phyloP scores from a whole-genome alignment of 1,140 invertebrate species.

The Eulimnadia texana region DNA sequence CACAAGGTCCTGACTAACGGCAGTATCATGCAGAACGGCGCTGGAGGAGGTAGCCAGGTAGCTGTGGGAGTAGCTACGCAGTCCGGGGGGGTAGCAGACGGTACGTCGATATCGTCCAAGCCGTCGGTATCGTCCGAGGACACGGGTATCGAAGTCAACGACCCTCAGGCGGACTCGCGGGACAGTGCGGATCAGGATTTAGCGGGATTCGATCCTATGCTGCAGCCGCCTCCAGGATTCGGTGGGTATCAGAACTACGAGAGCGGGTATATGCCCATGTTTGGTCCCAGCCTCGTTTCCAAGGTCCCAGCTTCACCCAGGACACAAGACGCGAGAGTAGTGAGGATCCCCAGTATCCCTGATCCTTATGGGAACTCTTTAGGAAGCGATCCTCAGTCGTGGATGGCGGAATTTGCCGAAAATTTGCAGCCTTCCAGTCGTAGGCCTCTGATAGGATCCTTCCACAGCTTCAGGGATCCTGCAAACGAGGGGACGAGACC shows the following conservation, averaged over 20 bases:
- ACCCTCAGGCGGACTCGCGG: conserved; percentile 12
- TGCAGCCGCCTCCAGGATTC: too few species aligned
- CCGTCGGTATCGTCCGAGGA: conserved; percentile 13
- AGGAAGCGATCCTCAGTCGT: background rate
- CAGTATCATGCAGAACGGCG: conserved; percentile 4
- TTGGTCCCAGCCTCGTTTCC: background rate
- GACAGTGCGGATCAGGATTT: conserved; percentile 9
- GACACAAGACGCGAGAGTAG: background rate
- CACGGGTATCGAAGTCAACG: conserved; percentile 11
- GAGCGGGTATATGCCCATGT: conserved; percentile 3
- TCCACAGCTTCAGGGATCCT: background rate
- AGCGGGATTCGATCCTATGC: background rate
- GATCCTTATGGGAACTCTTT: background rate
- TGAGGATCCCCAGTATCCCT: background rate
- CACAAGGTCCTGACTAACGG: conserved; percentile 14
- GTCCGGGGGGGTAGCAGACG: too few species aligned
- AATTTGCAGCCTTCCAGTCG: conserved; percentile 1
- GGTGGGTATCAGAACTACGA: background rate
- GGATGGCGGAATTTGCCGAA: conserved; percentile 5
- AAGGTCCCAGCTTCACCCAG: background rate
- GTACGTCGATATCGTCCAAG: conserved; percentile 12
- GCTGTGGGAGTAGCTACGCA: too few species aligned
- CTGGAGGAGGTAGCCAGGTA: background rate
- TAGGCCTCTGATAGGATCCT: conserved; percentile 4
- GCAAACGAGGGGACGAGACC: background rate